phyloP scores from a whole-genome alignment of 2,888 invertebrate genomes.

The Nephrotoma guestfalica region DNA sequence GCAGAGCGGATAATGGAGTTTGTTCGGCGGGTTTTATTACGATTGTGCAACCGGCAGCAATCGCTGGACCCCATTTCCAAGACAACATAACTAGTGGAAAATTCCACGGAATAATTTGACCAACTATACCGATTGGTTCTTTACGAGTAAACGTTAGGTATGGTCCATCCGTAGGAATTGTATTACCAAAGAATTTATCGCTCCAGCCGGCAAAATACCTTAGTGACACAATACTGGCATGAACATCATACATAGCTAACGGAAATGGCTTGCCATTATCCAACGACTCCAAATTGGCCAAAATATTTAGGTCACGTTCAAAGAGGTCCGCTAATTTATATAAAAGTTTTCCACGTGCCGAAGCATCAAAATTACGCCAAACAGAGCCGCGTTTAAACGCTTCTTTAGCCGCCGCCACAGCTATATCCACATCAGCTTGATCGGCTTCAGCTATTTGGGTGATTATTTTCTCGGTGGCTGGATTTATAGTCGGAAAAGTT shows the following conservation, averaged over 20 bases:
- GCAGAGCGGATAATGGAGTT: constrained; percentile 65
- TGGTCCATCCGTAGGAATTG: constrained; percentile 54
- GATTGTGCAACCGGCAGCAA: constrained; percentile 53
- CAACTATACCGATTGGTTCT: constrained; percentile 66
- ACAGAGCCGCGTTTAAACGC: constrained; percentile 57
- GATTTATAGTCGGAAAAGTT: constrained; percentile 75
- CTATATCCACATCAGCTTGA: constrained; percentile 70
- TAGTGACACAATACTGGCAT: constrained; percentile 33
- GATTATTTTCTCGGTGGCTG: constrained; percentile 62
- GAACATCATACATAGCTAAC: constrained; percentile 39
- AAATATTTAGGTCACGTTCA: constrained; percentile 51
- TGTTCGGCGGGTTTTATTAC: constrained; percentile 76
- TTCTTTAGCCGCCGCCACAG: constrained; percentile 62
- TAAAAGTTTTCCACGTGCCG: constrained; percentile 45
- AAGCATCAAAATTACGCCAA: constrained; percentile 74
- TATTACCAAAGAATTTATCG: constrained; percentile 75
- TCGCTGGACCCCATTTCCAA: constrained; percentile 63
- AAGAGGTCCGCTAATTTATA: constrained; percentile 55
- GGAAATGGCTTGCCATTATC: constrained; percentile 66
- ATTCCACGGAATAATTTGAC: constrained; percentile 73
- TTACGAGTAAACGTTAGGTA: constrained; percentile 48
- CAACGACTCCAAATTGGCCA: constrained; percentile 61
- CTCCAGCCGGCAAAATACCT: constrained; percentile 73
- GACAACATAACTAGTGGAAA: constrained; percentile 64
- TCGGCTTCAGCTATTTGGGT: constrained; percentile 68